Evolutionary conservation across 2,888 invertebrate genomes (phyloP), one percentile per base, ranked within the genome.

Genomic region (Cistogaster globosa): DNA sequence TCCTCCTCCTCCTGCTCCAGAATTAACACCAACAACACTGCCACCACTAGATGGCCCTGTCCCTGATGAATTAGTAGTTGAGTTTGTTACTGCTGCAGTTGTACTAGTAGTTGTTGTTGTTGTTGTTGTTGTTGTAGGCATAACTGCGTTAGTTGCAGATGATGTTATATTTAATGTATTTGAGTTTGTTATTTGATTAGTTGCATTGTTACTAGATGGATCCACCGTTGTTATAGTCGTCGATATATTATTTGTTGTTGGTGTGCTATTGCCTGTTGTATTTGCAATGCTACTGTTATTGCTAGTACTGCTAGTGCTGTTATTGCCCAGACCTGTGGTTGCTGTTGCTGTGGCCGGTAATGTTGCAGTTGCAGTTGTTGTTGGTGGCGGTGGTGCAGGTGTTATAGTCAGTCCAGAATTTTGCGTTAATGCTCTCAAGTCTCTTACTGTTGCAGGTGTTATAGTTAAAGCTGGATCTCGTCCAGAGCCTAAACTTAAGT

Each of bases 401-500:
- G 95, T 95, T 88, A 95, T 95, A 62, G 95, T 95, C 69, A 95
- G 90, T 38, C 95, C 94, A 88, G 95, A 94, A 82, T 93, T 92
- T 65, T 95, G 94, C 57, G 95, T 94, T 32, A 95, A 89, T 69
- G 94, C 94, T 78, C 94, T 93, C 20, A 95, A 90, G 89, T 95
- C 95, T 88, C 95, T 90, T 67, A 89, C 90, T 42, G 90, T 90
- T 74, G 92, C 89, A 79, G 91, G 90, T 84, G 93, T 91, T 89
- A 93, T 93, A 67, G 92, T 92, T 45, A 92, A 87, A 76, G 92
- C 91, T 82, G 91, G 91, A 88, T 93, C 93, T 85, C 93, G 89
- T n/a, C 92, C 92, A 72, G 92, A 90, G 71, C 92, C 91, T 62
- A 97, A 95, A 93, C 97, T 97, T 90, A 97, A 94, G 94, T 97